Percentiles rank a stretch among this genome's conserved stretches.
These are phyloP conservation scores for Phrynocephalus vlangalii DNA, from an alignment of 2,797 vertebrate species.

Conservation along the genomic window DNA sequence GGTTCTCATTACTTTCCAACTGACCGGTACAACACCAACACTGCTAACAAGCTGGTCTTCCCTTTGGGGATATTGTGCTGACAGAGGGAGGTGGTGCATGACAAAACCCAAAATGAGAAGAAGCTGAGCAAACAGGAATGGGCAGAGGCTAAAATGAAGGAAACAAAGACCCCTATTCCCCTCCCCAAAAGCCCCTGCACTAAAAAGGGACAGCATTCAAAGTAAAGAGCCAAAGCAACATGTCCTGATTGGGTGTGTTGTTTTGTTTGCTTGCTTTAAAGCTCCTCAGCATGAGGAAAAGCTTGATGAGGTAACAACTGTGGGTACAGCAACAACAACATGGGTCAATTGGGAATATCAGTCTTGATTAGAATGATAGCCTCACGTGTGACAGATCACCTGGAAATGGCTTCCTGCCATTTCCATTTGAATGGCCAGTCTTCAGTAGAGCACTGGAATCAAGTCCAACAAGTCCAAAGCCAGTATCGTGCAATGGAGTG, in stretches of 20 bases:
- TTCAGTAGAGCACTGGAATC: no score
- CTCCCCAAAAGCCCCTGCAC: not conserved
- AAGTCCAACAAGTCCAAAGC: no score
- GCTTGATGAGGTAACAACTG: no score
- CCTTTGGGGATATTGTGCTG: not conserved
- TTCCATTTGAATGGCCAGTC: no score
- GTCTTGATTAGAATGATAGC: no score
- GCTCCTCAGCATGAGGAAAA: no score
- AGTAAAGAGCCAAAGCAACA: constrained; percentile 16
- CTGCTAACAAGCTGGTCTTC: constrained; percentile 40
- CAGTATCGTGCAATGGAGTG: no score
- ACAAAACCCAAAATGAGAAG: constrained; percentile 18
- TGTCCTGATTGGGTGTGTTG: not conserved
- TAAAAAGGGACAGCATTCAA: constrained; percentile 26
- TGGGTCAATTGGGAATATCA: no score
- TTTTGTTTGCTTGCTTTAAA: no score
- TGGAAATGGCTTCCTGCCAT: no score
- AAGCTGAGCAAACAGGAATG: constrained; percentile 41
- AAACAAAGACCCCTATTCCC: not conserved
- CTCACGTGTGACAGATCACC: no score
- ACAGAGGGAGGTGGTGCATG: constrained; percentile 4
- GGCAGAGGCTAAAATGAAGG: constrained; percentile 52
- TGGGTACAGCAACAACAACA: no score
- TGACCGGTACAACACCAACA: not conserved
- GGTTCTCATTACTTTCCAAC: constrained; percentile 17